A percentile compares a stretch with the other conserved stretches of the same genome.
phyloP scores from a whole-genome alignment of 2,113 vertebrate species.

The Rhabdomys dilectus region DNA sequence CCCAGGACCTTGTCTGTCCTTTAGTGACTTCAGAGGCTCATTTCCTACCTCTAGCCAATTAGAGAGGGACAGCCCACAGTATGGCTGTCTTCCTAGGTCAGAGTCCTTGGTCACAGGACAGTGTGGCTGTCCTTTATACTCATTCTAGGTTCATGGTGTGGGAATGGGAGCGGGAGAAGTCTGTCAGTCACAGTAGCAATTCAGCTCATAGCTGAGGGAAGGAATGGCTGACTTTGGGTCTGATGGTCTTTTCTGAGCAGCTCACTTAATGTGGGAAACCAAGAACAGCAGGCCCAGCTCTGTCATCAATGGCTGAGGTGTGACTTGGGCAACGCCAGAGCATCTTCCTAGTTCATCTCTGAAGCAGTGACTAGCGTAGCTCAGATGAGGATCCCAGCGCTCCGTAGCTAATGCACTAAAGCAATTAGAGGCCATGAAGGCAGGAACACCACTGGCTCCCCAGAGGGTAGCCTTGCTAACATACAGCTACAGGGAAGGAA shows the following conservation, averaged over 20 bases:
- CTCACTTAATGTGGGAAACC: background rate
- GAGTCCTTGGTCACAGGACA: background rate
- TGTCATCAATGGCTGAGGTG: background rate
- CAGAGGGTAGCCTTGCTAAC: background rate
- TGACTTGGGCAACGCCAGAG: background rate
- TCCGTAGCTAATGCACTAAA: background rate
- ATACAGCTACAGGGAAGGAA: background rate
- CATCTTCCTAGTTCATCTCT: background rate
- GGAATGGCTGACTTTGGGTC: background rate
- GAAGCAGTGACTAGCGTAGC: background rate
- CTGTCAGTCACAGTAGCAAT: background rate
- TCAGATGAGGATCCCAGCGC: background rate
- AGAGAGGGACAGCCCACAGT: background rate
- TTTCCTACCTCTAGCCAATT: background rate
- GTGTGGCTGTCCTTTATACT: rapidly evolving
- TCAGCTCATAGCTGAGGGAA: background rate
- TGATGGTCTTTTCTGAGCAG: background rate
- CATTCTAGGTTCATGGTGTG: background rate
- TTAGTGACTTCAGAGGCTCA: background rate
- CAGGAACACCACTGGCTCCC: background rate
- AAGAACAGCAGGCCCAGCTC: background rate
- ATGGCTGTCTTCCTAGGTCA: background rate
- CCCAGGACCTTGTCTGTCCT: background rate
- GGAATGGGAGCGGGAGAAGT: background rate
- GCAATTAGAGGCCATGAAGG: background rate